Percentiles rank a stretch among this genome's conserved stretches.
Evolutionary conservation across 2,797 vertebrate genomes (phyloP).

Genomic region (Cirrhinus mrigala): DNA sequence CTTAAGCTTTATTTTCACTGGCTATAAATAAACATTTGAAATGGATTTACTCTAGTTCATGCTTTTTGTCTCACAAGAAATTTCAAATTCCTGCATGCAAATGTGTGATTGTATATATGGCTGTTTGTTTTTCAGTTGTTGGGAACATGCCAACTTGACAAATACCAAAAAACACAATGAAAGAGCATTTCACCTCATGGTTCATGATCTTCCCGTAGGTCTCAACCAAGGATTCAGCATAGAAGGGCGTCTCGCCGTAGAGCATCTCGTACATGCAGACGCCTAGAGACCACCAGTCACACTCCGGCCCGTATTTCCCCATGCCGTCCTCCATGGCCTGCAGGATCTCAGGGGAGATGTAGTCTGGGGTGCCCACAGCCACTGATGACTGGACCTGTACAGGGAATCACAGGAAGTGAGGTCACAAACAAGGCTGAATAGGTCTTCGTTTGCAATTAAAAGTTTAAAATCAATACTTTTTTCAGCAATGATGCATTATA

Average conservation of each 20-base stretch:
- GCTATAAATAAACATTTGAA: neutral
- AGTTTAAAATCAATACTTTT: neutral
- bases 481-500: neutral
- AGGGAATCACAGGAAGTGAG: neutral
- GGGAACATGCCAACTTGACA: neutral
- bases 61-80: neutral
- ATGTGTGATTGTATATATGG: neutral
- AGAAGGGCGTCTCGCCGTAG: constrained; percentile 96
- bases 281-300: constrained; percentile 98
- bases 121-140: neutral
- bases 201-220: constrained; percentile 99
- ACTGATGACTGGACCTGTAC: constrained; percentile 95
- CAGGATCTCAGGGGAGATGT: constrained; percentile 97
- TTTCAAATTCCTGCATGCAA: neutral
- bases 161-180: neutral
- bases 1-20: neutral
- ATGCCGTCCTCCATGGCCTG: constrained; percentile 99
- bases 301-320: constrained; percentile 95
- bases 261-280: constrained; percentile 99
- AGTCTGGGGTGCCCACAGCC: constrained; percentile 96
- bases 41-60: neutral
- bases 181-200: constrained; percentile 85
- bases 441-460: neutral
- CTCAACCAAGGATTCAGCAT: constrained; percentile 94
- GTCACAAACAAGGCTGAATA: constrained; percentile 1